phyloP scores from a whole-genome alignment of 1,140 invertebrate genomes.

The Drosophila sulfurigaster region DNA sequence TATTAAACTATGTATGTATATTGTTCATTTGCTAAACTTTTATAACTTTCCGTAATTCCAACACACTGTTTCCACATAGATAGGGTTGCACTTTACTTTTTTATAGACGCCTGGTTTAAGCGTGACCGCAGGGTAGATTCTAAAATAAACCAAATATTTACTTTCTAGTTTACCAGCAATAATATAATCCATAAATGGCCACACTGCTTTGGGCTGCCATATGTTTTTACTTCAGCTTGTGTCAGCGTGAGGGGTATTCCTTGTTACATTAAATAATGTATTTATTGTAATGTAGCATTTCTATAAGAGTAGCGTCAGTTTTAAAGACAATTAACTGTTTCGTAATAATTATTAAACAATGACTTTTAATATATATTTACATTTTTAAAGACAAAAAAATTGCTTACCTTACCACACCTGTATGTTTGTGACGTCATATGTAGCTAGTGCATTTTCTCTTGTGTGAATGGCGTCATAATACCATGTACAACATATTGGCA shows the following conservation, averaged over 20 bases:
- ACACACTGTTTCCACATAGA: conserved; percentile 1
- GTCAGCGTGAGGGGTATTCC: too few species aligned
- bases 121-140: background rate
- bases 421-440: conserved; percentile 25
- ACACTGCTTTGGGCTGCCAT: too few species aligned
- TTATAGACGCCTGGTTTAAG: conserved; percentile 1
- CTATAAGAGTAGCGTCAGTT: too few species aligned
- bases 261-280: too few species aligned
- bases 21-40: conserved; percentile 16
- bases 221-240: too few species aligned
- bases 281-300: too few species aligned
- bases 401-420: background rate
- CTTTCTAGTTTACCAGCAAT: background rate
- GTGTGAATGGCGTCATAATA: conserved; percentile 31
- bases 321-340: too few species aligned
- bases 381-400: background rate
- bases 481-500: conserved; percentile 33
- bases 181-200: background rate
- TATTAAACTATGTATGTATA: background rate
- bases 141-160: background rate
- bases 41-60: conserved; percentile 2
- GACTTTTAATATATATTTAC: too few species aligned
- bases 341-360: too few species aligned
- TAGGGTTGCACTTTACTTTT: background rate
- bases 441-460: background rate